Conservation (phyloP, 2,113 vertebrate genomes). For the Clarias magur region DNA sequence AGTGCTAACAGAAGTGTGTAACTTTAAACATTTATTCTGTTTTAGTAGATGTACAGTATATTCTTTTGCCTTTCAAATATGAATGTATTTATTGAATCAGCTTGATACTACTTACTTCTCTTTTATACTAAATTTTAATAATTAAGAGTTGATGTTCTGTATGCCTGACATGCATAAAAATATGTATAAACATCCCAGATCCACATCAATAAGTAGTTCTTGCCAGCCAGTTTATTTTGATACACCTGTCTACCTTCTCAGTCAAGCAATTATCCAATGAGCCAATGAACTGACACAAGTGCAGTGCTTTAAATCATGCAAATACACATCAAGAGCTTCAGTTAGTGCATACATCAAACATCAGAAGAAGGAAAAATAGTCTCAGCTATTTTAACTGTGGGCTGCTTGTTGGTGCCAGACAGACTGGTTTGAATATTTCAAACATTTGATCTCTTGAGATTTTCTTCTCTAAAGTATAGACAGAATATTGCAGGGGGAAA, state of each 20-base stretch:
- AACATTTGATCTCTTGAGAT: not conserved
- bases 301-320: constrained; percentile 5
- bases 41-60: not conserved
- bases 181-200: not conserved
- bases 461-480: not conserved
- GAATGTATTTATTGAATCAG: not conserved
- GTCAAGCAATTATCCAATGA: not conserved
- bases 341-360: not conserved
- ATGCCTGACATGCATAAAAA: not conserved
- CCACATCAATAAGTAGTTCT: not conserved
- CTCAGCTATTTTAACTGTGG: not conserved
- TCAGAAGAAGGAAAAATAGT: not conserved
- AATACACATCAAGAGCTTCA: not conserved
- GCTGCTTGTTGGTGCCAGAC: not conserved
- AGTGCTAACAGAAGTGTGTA: not conserved
- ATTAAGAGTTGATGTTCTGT: not conserved
- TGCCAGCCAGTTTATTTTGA: not conserved
- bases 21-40: not conserved
- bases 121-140: not conserved
- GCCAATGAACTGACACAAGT: not conserved
- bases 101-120: not conserved
- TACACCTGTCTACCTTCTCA: not conserved
- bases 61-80: not conserved
- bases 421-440: not conserved
- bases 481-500: not conserved